Percentiles rank a stretch among this genome's conserved stretches.
These are phyloP conservation scores for Micropoecilia bifurca DNA, from an alignment of 2,797 vertebrate species.

Conservation along the genomic window DNA sequence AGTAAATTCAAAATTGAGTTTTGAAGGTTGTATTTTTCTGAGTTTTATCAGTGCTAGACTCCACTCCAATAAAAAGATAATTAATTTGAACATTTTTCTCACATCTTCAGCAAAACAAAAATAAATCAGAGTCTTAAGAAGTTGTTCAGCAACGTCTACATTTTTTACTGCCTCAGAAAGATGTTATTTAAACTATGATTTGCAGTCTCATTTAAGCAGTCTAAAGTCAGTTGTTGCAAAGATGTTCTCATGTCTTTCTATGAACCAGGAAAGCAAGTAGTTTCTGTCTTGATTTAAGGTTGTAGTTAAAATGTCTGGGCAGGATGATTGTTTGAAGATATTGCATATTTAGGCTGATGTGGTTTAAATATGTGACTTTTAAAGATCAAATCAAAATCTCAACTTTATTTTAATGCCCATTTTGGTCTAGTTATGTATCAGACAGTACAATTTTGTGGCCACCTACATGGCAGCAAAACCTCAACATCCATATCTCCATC, in stretches of 20 bases:
- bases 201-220: background rate
- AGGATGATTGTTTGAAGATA: background rate
- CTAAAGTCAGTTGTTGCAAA: background rate
- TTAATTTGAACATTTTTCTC: background rate
- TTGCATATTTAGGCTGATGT: background rate
- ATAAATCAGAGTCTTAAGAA: background rate
- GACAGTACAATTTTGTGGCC: background rate
- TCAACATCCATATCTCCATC: background rate
- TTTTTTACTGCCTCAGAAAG: background rate
- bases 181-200: background rate
- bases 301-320: background rate
- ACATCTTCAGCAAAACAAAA: background rate
- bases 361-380: background rate
- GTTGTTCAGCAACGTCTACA: background rate
- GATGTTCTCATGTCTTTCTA: background rate
- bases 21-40: background rate
- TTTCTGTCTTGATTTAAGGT: background rate
- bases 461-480: conserved; percentile 22
- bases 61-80: background rate
- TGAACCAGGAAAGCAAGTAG: background rate
- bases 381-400: background rate
- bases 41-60: background rate
- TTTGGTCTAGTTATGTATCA: conserved; percentile 15
- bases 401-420: background rate
- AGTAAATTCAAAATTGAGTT: background rate